Evolutionary conservation across 1,140 invertebrate species (phyloP).

Genomic region (Drosophila persimilis): DNA sequence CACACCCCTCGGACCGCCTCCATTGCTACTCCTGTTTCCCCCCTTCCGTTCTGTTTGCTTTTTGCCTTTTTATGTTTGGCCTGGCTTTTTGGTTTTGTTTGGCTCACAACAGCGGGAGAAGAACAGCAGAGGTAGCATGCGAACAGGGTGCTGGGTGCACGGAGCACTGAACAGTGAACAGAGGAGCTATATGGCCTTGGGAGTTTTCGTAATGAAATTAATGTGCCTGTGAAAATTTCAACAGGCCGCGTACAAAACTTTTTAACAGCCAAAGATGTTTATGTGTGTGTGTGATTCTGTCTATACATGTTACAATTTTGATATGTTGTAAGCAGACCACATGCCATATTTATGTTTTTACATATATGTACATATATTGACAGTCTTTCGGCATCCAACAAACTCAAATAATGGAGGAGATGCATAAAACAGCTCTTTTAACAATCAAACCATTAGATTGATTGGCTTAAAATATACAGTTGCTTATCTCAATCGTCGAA

Average conservation of each 20-base stretch:
- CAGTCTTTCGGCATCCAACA: conserved; percentile 1
- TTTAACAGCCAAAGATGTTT: conserved; percentile 40
- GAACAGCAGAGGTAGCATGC: conserved; percentile 17
- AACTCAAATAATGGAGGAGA: neutral
- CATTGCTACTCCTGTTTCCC: conserved; percentile 18
- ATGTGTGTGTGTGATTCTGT: conserved; percentile 47
- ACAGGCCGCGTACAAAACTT: conserved; percentile 51
- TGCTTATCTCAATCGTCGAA: too few relatives aligned
- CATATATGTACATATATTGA: conserved; percentile 1
- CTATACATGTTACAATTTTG: conserved; percentile 57
- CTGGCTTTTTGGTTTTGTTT: conserved; percentile 59
- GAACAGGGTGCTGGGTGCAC: too few relatives aligned
- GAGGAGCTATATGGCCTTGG: conserved; percentile 63
- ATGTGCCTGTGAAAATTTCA: conserved; percentile 69
- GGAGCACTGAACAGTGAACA: neutral
- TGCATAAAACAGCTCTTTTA: too few relatives aligned
- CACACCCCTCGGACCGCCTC: conserved; percentile 7
- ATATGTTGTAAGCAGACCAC: conserved; percentile 12
- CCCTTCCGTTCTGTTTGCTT: conserved; percentile 59
- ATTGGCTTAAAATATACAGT: too few relatives aligned
- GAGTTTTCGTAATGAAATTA: conserved; percentile 70
- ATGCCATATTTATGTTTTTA: conserved; percentile 25
- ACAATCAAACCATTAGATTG: too few relatives aligned
- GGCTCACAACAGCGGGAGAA: conserved; percentile 30
- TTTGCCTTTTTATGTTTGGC: conserved; percentile 56